These are phyloP conservation scores for Monodelphis domestica DNA, from an alignment of 2,797 vertebrate species.

Conservation along the genomic window DNA sequence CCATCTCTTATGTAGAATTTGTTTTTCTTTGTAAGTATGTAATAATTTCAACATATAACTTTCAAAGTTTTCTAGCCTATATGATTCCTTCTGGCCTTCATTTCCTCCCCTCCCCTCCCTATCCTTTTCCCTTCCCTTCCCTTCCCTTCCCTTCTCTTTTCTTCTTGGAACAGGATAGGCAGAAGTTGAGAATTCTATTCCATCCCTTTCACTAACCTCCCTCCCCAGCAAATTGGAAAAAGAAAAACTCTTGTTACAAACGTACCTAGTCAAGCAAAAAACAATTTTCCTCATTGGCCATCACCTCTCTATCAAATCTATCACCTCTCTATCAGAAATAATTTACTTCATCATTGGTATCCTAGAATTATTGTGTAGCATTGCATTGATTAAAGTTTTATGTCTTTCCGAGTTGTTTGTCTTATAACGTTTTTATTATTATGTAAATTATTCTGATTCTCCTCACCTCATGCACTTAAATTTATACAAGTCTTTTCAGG, in stretches of 20 bases:
- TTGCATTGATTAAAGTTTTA: background rate
- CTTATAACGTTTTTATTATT: background rate
- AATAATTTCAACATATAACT: background rate
- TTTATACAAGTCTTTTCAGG: background rate
- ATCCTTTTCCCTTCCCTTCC: too few relatives aligned
- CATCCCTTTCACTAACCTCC: background rate
- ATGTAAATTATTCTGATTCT: background rate
- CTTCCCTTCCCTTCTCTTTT: too few relatives aligned
- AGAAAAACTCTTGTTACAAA: background rate
- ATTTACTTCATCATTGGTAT: background rate
- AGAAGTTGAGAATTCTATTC: background rate
- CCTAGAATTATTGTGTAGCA: background rate
- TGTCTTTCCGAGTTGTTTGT: background rate
- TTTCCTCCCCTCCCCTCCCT: too few relatives aligned
- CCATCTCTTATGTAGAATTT: background rate
- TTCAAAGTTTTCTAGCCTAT: background rate
- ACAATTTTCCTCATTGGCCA: background rate
- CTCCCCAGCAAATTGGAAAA: background rate
- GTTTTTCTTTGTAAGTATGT: background rate
- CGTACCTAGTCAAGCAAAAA: background rate
- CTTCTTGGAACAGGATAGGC: background rate
- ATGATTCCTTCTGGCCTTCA: background rate
- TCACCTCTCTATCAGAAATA: background rate
- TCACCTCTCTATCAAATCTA: background rate
- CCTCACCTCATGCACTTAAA: background rate